A percentile compares a stretch with the other conserved stretches of the same genome.
Evolutionary conservation across 2,888 invertebrate species (phyloP).

Genomic region (Ophion ellenae): DNA sequence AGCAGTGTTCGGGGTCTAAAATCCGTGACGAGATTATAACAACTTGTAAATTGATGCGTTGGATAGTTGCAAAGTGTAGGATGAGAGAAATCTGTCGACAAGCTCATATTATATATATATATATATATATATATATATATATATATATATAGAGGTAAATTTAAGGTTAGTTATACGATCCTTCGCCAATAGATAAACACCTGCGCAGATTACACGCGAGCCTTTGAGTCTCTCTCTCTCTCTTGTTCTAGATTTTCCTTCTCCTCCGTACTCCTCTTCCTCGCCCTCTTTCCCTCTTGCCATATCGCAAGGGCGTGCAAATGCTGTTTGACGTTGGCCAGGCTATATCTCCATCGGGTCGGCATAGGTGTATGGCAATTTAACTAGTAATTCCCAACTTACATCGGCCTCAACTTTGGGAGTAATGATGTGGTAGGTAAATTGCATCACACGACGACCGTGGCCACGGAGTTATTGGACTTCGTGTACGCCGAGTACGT

Average conservation of each 20-base stretch:
- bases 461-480: slow-evolving; percentile 79
- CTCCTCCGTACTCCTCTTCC: not conserved
- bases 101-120: slow-evolving; percentile 22
- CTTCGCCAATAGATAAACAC: slow-evolving; percentile 80
- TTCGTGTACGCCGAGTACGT: slow-evolving; percentile 72
- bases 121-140: too few species aligned
- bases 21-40: slow-evolving; percentile 31
- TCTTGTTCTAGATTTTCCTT: not conserved
- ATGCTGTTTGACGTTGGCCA: slow-evolving; percentile 36
- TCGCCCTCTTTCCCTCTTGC: not conserved
- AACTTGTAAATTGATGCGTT: slow-evolving; percentile 36
- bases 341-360: slow-evolving; percentile 44
- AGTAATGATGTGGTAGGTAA: slow-evolving; percentile 82
- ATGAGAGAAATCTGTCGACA: slow-evolving; percentile 59
- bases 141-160: slow-evolving; percentile 10
- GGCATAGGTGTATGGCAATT: slow-evolving; percentile 80
- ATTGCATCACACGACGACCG: slow-evolving; percentile 80
- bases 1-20: not conserved
- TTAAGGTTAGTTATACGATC: slow-evolving; percentile 54
- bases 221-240: slow-evolving; percentile 65
- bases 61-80: slow-evolving; percentile 56
- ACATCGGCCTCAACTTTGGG: slow-evolving; percentile 80
- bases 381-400: slow-evolving; percentile 83
- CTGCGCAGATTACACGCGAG: slow-evolving; percentile 80
- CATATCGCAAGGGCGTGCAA: slow-evolving; percentile 3